Conservation (phyloP, 2,113 vertebrate genomes). For the Nyctibius bracteatus region DNA sequence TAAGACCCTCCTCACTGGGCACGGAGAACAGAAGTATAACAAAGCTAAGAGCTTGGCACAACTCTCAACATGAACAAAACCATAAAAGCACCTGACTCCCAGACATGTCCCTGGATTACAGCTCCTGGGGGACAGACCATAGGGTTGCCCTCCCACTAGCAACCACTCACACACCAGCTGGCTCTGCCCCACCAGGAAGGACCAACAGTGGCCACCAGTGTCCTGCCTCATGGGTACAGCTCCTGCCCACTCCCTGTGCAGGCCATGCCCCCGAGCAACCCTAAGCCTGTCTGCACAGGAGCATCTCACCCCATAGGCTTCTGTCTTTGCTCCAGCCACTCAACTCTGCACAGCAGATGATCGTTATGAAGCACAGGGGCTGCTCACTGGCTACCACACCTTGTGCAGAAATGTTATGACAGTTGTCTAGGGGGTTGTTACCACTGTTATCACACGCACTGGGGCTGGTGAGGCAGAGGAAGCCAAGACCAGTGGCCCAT, state of each 20-base stretch:
- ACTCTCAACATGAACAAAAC: neutral
- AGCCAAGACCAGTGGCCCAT: constrained; percentile 13
- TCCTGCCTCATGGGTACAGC: neutral
- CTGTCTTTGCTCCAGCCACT: neutral
- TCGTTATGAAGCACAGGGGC: neutral
- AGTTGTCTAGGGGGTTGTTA: constrained; percentile 13
- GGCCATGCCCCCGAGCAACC: accelerated
- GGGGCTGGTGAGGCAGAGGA: neutral
- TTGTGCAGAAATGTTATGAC: neutral
- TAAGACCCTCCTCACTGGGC: neutral
- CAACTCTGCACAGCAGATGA: neutral
- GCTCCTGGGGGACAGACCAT: neutral
- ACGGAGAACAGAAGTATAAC: neutral
- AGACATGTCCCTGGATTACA: neutral
- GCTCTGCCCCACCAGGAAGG: neutral
- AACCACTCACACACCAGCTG: neutral
- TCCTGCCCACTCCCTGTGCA: neutral
- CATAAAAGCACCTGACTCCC: neutral
- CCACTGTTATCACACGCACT: neutral
- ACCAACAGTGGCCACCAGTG: neutral
- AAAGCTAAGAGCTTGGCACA: neutral
- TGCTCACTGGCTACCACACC: neutral
- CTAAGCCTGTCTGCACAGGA: neutral
- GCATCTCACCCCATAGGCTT: neutral
- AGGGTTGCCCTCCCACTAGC: neutral